phyloP scores from a whole-genome alignment of 2,113 vertebrate species.

The Progne subis region DNA sequence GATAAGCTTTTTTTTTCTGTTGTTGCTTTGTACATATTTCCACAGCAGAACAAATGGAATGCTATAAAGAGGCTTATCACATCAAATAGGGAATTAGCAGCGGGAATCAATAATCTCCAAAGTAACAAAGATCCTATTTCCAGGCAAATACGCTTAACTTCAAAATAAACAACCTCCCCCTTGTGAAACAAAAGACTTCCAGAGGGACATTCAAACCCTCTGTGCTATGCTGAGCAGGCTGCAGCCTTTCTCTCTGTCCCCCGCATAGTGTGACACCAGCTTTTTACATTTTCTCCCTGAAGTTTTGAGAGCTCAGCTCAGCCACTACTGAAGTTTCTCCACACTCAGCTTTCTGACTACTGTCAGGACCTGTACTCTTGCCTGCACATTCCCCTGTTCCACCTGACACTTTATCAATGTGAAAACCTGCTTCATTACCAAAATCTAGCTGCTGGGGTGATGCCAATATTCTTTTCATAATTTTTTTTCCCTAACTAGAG shows the following conservation, averaged over 20 bases:
- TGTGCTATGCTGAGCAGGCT: background rate
- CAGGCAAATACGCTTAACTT: conserved; percentile 26
- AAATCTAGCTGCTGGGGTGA: background rate
- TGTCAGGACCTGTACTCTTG: background rate
- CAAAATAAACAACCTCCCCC: background rate
- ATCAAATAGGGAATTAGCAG: conserved; percentile 43
- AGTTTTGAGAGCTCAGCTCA: background rate
- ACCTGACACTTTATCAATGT: background rate
- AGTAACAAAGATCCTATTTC: conserved; percentile 47
- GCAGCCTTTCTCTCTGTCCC: background rate
- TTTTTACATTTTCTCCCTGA: background rate
- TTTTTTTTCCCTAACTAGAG: background rate
- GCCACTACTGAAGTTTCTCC: background rate
- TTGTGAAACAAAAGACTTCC: background rate
- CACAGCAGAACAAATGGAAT: conserved; percentile 40
- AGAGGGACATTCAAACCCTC: background rate
- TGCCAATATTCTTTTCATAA: background rate
- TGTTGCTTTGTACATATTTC: conserved; percentile 14
- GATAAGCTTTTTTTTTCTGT: background rate
- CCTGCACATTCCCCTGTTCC: background rate
- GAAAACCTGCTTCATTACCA: background rate
- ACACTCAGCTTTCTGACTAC: background rate
- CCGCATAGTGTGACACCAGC: background rate
- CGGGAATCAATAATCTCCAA: conserved; percentile 45
- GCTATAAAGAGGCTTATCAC: conserved; percentile 38